Conservation (phyloP, 2,797 vertebrate genomes). For the Potorous gilbertii region DNA sequence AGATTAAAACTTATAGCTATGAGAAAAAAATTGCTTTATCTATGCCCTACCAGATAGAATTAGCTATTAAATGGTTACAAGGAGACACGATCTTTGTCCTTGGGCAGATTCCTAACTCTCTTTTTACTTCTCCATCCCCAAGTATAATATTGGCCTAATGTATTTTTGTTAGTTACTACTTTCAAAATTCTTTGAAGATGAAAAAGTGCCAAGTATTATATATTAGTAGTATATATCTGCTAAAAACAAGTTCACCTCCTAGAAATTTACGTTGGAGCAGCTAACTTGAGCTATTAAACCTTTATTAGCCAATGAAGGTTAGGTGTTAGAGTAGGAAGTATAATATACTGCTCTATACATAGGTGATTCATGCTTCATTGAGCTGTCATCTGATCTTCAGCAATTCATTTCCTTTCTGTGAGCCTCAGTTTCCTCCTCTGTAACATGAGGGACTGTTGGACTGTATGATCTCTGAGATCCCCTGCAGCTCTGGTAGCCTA, state of each 20-base stretch:
- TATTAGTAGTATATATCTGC: constrained; percentile 36
- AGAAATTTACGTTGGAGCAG: constrained; percentile 24
- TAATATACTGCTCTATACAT: background rate
- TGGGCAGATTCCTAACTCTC: constrained; percentile 6
- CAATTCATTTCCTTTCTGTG: background rate
- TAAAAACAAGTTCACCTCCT: background rate
- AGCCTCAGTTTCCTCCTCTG: background rate
- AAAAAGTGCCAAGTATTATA: constrained; percentile 10
- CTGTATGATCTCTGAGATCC: background rate
- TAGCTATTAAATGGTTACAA: constrained; percentile 20
- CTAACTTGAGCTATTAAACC: constrained; percentile 25
- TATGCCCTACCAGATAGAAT: background rate
- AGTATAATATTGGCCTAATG: background rate
- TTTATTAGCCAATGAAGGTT: constrained; percentile 21
- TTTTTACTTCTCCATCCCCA: constrained; percentile 5
- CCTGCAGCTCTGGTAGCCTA: background rate
- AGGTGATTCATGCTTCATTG: too few species aligned
- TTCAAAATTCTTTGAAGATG: constrained; percentile 22
- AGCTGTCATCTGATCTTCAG: background rate
- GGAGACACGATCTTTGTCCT: constrained; percentile 40
- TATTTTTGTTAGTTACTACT: constrained; percentile 21
- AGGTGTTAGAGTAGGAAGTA: background rate
- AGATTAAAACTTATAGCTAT: background rate
- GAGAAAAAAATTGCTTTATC: background rate
- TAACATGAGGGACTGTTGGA: background rate